phyloP scores from a whole-genome alignment of 2,888 invertebrate species.

The Harpalus rubripes region DNA sequence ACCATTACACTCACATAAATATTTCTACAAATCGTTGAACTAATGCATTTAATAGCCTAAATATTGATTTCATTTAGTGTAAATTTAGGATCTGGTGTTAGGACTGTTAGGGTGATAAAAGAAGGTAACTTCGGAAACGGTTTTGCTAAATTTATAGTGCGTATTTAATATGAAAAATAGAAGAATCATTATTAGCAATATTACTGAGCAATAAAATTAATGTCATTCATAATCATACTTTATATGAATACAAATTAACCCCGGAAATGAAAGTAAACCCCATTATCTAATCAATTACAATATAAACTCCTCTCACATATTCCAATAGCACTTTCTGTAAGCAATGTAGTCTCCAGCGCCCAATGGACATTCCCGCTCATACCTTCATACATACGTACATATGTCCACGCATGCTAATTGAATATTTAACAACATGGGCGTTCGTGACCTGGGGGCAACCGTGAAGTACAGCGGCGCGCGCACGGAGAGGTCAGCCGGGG shows the following conservation, averaged over 20 bases:
- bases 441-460: constrained; percentile 36
- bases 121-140: too few species aligned
- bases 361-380: background rate
- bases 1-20: too few species aligned
- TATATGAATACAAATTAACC: background rate
- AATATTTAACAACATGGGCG: constrained; percentile 59
- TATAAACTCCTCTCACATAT: background rate
- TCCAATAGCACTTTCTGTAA: background rate
- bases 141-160: too few species aligned
- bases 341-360: background rate
- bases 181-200: background rate
- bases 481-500: constrained; percentile 40
- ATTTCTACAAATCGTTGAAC: too few species aligned
- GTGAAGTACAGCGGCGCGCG: constrained; percentile 5
- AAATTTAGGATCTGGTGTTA: too few species aligned
- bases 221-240: background rate
- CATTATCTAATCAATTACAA: background rate
- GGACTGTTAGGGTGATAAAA: too few species aligned
- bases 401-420: constrained; percentile 63
- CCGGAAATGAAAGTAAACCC: background rate
- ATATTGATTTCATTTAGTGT: too few species aligned
- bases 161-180: too few species aligned
- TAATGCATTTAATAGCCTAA: too few species aligned
- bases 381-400: constrained; percentile 34
- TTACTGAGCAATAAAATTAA: background rate